These are phyloP conservation scores for Lota lota DNA, from an alignment of 2,113 vertebrate species.

Conservation along the genomic window DNA sequence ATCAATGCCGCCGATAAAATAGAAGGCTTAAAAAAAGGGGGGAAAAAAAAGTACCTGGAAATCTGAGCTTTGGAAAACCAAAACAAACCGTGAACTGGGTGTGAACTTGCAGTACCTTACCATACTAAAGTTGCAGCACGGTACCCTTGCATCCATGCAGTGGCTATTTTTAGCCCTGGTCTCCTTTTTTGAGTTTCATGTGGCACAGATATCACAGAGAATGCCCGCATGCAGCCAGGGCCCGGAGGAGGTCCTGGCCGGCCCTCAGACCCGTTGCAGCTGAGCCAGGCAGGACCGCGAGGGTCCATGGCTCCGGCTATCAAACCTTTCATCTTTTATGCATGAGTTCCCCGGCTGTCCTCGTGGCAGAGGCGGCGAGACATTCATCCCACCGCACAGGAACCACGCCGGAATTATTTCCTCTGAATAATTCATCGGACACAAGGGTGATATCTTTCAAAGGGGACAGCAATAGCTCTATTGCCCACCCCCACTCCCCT, in stretches of 20 bases:
- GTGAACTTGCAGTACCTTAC: neutral
- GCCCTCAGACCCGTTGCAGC: constrained; percentile 28
- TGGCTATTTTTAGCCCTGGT: constrained; percentile 59
- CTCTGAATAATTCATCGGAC: constrained; percentile 63
- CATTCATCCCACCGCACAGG: constrained; percentile 72
- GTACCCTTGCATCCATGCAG: constrained; percentile 31
- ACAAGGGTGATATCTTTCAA: constrained; percentile 61
- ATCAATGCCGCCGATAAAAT: neutral
- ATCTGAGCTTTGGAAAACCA: too few relatives aligned
- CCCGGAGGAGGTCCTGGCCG: constrained; percentile 39
- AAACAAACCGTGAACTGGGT: neutral
- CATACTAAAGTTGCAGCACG: too few relatives aligned
- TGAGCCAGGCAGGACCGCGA: constrained; percentile 47
- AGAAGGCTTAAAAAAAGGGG: neutral
- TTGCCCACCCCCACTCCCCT: constrained; percentile 9
- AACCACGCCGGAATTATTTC: constrained; percentile 56
- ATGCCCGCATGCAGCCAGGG: constrained; percentile 34
- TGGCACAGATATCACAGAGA: constrained; percentile 54
- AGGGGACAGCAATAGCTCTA: constrained; percentile 44
- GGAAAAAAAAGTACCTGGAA: neutral
- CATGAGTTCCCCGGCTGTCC: constrained; percentile 82
- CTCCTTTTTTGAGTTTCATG: constrained; percentile 47
- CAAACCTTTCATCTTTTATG: constrained; percentile 94
- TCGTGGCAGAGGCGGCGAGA: constrained; percentile 79
- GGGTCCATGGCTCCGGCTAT: constrained; percentile 75